phyloP scores from a whole-genome alignment of 2,113 vertebrate genomes.

The Hyaena hyaena region DNA sequence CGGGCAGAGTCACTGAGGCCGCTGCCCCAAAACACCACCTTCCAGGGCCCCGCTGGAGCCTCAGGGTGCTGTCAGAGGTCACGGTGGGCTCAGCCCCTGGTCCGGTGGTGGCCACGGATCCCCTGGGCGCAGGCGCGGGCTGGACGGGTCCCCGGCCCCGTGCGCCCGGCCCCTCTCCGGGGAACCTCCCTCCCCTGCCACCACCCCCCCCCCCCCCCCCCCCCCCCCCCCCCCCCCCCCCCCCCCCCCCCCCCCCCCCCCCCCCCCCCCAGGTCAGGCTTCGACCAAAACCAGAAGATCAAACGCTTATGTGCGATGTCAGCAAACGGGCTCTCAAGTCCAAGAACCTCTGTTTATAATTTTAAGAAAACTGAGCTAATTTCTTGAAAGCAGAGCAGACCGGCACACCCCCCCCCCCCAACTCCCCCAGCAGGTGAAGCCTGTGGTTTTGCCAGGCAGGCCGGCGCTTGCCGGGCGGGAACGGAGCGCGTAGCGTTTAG shows the following conservation, averaged over 20 bases:
- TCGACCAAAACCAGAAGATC: conserved; percentile 49
- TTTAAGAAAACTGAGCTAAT: conserved; percentile 61
- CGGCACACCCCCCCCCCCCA: conserved; percentile 21
- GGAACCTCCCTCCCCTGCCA: neutral
- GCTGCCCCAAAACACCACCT: fast-evolving
- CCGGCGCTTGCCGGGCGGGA: conserved; percentile 53
- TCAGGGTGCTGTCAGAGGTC: conserved; percentile 35
- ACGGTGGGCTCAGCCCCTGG: neutral
- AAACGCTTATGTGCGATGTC: conserved; percentile 27
- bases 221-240: neutral
- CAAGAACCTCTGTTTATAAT: conserved; percentile 70
- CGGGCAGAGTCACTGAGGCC: fast-evolving
- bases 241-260: neutral
- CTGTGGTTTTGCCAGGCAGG: conserved; percentile 51
- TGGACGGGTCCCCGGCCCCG: fast-evolving
- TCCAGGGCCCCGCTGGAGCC: neutral
- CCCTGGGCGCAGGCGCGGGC: neutral
- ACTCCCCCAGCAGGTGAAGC: neutral
- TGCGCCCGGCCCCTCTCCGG: neutral
- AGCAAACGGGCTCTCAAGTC: conserved; percentile 10
- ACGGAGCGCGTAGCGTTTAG: neutral
- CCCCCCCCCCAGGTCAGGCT: neutral
- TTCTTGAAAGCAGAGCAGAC: conserved; percentile 56
- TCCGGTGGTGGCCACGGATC: neutral
- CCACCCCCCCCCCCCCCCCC: neutral